phyloP scores from a whole-genome alignment of 2,797 vertebrate species.

The Dermochelys coriacea region DNA sequence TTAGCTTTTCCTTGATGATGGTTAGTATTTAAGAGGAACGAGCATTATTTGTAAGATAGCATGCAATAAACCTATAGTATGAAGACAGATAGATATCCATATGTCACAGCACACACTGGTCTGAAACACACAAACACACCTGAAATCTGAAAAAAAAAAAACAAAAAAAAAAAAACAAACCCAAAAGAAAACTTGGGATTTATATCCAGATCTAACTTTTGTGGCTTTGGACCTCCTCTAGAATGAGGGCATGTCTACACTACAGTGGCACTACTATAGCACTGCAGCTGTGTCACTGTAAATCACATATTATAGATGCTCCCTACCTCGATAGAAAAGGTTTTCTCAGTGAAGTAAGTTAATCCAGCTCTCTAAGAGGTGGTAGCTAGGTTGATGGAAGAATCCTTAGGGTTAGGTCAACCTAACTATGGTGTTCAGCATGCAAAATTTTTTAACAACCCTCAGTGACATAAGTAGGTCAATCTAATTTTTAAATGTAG shows the following conservation, averaged over 20 bases:
- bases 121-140: neutral
- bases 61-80: neutral
- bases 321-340: neutral
- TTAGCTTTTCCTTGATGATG: neutral
- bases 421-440: neutral
- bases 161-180: too few species aligned
- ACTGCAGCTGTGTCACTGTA: neutral
- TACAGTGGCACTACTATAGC: neutral
- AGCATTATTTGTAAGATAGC: neutral
- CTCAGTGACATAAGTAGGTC: neutral
- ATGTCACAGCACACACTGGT: neutral
- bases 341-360: neutral
- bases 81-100: neutral
- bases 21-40: neutral
- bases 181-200: neutral
- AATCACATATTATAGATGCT: neutral
- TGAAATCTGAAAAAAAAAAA: neutral
- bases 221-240: neutral
- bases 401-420: neutral
- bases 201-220: neutral
- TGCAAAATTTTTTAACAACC: neutral
- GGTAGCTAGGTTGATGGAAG: neutral
- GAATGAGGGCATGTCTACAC: neutral
- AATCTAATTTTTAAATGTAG: neutral
- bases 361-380: neutral